phyloP scores from a whole-genome alignment of 1,140 invertebrate genomes.

The Spodoptera litura region DNA sequence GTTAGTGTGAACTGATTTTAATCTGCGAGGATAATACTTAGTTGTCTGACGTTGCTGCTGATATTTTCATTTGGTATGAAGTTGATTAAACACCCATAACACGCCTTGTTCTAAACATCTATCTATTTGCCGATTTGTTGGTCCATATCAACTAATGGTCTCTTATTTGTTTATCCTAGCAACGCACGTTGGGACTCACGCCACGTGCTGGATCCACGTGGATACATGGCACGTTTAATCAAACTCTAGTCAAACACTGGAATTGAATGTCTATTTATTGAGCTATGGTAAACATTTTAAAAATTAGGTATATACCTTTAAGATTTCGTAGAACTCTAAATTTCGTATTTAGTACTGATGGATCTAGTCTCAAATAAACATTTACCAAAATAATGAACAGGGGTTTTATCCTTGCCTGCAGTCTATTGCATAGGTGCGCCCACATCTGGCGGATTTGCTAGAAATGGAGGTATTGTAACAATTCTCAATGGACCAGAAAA shows the following conservation, averaged over 20 bases:
- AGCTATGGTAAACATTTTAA: neutral
- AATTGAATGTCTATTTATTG: neutral
- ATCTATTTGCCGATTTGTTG: neutral
- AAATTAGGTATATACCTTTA: neutral
- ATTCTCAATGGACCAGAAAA: constrained; percentile 53
- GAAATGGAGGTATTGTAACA: neutral
- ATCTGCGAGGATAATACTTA: constrained; percentile 15
- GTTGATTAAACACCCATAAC: neutral
- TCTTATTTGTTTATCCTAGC: constrained; percentile 11
- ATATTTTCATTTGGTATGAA: neutral
- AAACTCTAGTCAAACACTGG: neutral
- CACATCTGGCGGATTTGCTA: no score
- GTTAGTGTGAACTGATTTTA: constrained; percentile 30
- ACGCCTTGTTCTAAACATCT: neutral
- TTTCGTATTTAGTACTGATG: no score
- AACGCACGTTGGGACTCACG: neutral
- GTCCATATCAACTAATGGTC: neutral
- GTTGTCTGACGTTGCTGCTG: neutral
- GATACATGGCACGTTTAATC: constrained; percentile 6
- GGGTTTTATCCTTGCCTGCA: no score
- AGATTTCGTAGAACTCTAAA: neutral
- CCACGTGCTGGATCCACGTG: constrained; percentile 15
- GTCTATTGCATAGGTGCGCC: no score
- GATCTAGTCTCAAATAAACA: no score
- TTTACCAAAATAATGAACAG: no score